phyloP scores from a whole-genome alignment of 92 coral and sea anemone species.

The Zoanthus sociatus region DNA sequence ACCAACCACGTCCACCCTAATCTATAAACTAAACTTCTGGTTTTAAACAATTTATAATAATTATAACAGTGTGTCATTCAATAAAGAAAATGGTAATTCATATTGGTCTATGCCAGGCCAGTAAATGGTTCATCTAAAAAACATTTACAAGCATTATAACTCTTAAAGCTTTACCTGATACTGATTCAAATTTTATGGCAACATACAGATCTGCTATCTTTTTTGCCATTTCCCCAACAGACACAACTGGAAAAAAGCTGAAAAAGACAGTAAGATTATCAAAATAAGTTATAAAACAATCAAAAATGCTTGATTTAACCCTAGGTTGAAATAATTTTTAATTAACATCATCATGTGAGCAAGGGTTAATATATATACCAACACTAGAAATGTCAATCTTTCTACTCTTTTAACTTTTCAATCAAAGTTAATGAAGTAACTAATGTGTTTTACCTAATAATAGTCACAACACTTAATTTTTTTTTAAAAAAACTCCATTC shows the following conservation, averaged over 20 bases:
- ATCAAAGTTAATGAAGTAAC: no score
- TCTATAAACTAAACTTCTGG: no score
- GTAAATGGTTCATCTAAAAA: background rate
- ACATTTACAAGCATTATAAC: background rate
- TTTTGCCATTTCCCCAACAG: slow-evolving; percentile 70
- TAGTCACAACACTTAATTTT: no score
- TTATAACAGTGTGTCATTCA: background rate
- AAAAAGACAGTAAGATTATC: background rate
- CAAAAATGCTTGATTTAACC: background rate
- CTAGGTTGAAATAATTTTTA: background rate
- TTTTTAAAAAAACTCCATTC: no score
- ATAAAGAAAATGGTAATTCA: background rate
- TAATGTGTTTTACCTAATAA: no score
- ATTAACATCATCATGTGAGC: no score
- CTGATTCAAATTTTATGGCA: slow-evolving; percentile 90
- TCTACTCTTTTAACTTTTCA: no score
- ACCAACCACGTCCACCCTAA: no score
- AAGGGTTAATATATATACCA: no score
- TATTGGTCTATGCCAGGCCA: no score
- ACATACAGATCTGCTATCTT: slow-evolving; percentile 89
- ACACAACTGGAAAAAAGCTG: slow-evolving; percentile 87
- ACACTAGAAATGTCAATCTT: no score
- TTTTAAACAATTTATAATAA: no score
- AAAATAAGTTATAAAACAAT: background rate
- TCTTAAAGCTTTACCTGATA: slow-evolving; percentile 73